Conservation (phyloP, 2,113 vertebrate genomes). For the Condylura cristata region DNA sequence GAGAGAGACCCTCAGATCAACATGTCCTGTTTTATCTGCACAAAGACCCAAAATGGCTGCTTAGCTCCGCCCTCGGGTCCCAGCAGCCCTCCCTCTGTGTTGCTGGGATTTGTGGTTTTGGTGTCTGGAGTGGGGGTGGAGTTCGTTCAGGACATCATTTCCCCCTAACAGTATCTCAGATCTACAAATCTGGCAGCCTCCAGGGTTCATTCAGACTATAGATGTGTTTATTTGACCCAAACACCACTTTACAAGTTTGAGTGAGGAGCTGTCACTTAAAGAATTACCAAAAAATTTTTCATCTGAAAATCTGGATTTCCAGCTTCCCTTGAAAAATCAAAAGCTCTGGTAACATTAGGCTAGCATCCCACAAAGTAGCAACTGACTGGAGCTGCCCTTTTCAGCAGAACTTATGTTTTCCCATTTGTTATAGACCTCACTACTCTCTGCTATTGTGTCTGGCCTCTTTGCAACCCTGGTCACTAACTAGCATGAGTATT, state of each 20-base stretch:
- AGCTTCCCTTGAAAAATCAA: slow-evolving; percentile 31
- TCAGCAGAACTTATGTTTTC: background rate
- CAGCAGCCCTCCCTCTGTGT: no score
- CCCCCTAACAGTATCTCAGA: no score
- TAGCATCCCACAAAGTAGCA: background rate
- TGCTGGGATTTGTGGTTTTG: no score
- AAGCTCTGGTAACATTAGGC: background rate
- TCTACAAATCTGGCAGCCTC: background rate
- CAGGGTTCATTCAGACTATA: background rate
- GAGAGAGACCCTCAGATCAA: no score
- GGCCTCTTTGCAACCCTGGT: background rate
- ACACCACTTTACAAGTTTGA: slow-evolving; percentile 18
- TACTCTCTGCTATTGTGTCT: background rate
- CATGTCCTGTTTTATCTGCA: no score
- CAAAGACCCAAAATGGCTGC: no score
- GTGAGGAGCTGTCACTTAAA: slow-evolving; percentile 31
- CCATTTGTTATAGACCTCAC: background rate
- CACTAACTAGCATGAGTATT: background rate
- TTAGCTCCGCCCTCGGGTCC: no score
- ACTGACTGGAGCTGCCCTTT: background rate
- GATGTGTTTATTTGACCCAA: background rate
- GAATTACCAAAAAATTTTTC: slow-evolving; percentile 5
- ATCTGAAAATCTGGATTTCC: slow-evolving; percentile 48
- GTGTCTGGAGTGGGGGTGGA: no score
- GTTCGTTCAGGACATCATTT: no score